Evolutionary conservation across 2,888 invertebrate genomes (phyloP), one percentile per base, ranked within the genome.

Genomic region (Griposia aprilina): DNA sequence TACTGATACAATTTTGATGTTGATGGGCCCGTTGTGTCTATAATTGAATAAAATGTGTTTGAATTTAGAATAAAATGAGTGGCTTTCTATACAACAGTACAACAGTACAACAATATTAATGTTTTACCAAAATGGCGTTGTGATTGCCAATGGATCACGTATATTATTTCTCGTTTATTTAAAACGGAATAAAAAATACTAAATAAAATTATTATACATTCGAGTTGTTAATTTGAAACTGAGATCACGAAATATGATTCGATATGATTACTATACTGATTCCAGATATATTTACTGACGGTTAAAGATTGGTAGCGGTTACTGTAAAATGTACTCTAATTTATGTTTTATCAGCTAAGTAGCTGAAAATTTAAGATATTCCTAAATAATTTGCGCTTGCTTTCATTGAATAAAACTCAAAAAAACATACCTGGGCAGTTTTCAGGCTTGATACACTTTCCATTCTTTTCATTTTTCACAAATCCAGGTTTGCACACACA

Each of bases 1-100:
- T 17, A 63, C 69, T 80, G 71, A 77, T 80, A 76, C 72, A 60
- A 72, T 83, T 81, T 80, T 63, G 78, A 81, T 70, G 70, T 80
- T 80, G 66, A 78, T 75, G 81, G 71, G 50, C 57, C 6, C 50
- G 7, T 52, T 48, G 30, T 59, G 74, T 41, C 30, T 66, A 67
- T 59, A 60, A 63, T 71, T 63, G 41, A 76, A 74, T 75, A 26
- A 75, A 65, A 74, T 67, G 55, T 36, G 41, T 59, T 72, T 11
- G 45, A 73, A 62, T 52, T 26, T 55, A 23, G 48, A 60, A 66
- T 71, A 10, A 52, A 82, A 62, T 45, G 36, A n/a, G 55, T 55
- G 3, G 11, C n/a, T n/a, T n/a, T n/a, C n/a, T n/a, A n/a, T n/a
- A n/a, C n/a, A n/a, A n/a, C n/a, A n/a, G n/a, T n/a, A n/a, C n/a